Conservation (phyloP, 2,113 vertebrate genomes). For the Chaenocephalus aceratus region DNA sequence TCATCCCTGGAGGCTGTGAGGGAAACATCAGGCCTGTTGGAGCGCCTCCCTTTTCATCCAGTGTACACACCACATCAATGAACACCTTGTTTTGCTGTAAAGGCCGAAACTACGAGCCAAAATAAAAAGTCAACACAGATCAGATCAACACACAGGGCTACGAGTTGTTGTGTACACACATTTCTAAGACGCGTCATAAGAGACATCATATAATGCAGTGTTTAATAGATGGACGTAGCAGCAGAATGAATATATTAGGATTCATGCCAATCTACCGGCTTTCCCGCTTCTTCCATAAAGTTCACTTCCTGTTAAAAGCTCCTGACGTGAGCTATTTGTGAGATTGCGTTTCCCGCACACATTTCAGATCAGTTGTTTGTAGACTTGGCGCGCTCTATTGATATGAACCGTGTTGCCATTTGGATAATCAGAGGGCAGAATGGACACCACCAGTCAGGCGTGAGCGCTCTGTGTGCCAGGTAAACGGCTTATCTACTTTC, state of each 20-base stretch:
- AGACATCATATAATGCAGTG: neutral
- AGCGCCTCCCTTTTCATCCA: neutral
- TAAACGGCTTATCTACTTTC: constrained; percentile 21
- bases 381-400: neutral
- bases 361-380: neutral
- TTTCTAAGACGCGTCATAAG: neutral
- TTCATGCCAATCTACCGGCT: neutral
- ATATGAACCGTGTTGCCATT: constrained; percentile 6
- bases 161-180: neutral
- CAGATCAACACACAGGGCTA: neutral
- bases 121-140: constrained; percentile 7
- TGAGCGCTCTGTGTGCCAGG: constrained; percentile 8
- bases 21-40: constrained; percentile 1
- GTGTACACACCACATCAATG: constrained; percentile 25
- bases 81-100: neutral
- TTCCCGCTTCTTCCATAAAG: neutral
- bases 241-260: neutral
- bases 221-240: neutral
- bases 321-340: neutral
- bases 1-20: neutral
- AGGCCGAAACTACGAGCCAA: neutral
- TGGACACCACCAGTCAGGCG: constrained; percentile 8
- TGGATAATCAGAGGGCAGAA: constrained; percentile 28
- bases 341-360: neutral
- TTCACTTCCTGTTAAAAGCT: neutral